Base-by-base conservation (phyloP, 2,888 invertebrate species). In the Phaedon cochleariae region DNA sequence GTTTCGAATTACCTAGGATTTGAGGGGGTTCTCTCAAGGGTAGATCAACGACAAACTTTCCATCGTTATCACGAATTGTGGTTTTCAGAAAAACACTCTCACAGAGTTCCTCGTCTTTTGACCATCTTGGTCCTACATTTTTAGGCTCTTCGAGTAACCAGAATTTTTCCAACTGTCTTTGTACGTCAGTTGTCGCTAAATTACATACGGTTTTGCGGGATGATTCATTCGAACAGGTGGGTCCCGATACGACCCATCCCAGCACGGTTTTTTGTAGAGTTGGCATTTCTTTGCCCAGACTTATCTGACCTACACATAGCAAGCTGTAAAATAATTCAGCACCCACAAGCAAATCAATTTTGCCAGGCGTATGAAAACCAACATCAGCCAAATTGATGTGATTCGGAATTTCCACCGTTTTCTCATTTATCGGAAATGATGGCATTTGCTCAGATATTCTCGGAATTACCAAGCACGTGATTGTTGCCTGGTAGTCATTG, bases 361-460 rank as follows among this genome's bases (percentile, higher is more conserved):
- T 45, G 17, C 12, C 17, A 5, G 26, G 26, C 3, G 7, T 26
- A 7, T 26, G 26, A 7, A 26, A 26, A 26, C 26, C 4, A 5
- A 7, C 7, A 26, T 26, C 26, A 26, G 26, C 26, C 7, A 26
- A 26, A 26, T 31, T 45, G 9, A 58, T 15, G 26, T 58, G 58
- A 4, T 58, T 58, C 5, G 58, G 48, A 29, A 58, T 48, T n/a
- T 48, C 31, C 17, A 52, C n/a, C 12, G 52, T 17, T 22, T 49
- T 49, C 15, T 21, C 4, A 22, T 49, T 49, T 6, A 29, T 29
- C 15, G 29, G 12, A 15, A 17, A n/a, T 15, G 29, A 15, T 29
- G 52, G 52, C 52, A 52, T 29, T 26, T 26, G 29, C n/a, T 58
- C 58, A 46, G 45, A 58, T 18, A 58, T 48, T 58, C 20, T 58